Evolutionary conservation across 2,888 invertebrate species (phyloP), one percentile per base, ranked within the genome.

Genomic region (Zootermopsis nevadensis): DNA sequence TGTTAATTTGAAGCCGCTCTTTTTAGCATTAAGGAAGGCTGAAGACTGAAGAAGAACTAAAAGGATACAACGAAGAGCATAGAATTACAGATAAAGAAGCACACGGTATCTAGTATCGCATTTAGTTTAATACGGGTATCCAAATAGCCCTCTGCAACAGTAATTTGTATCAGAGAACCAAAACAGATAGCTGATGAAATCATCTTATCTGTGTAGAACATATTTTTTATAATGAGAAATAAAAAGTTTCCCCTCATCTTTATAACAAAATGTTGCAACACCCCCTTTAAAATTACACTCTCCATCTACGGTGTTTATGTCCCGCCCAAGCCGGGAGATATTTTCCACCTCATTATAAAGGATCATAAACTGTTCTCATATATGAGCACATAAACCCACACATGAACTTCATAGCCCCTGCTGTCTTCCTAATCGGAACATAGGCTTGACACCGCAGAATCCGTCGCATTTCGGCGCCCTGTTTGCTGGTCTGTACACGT

Each of bases 341-440:
- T 69, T 33, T 69, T 69, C 69, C 69, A 33, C 69, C 69, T 69
- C 69, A 69, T 33, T 69, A 69, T 33, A 60, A 27, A n/a, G n/a
- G n/a, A n/a, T 6, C 60, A 60, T 27, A 31, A 69, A 69, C 69
- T 67, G 24, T 30, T 33, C 69, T 12, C 69, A 69, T 33, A 33
- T 33, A 69, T 24, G 33, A 69, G 33, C 19, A 69, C 24, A 69
- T 12, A 69, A 69, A 69, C 31, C 33, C 69, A 33, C 33, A 33
- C 33, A 33, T 69, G 69, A 6, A 69, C 33, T 69, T 31, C 7
- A 69, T 69, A 69, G 33, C 10, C 69, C 33, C 22, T 19, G 60
- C 60, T 27, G n/a, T 27, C 60, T 27, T 27, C n/a, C 27, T 60
- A 60, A 60, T 27, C 27, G 60, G 60, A 8, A 60, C 2, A 60